Percentiles rank a stretch among this genome's conserved stretches.
Evolutionary conservation across 2,888 invertebrate genomes (phyloP).

Genomic region (Ferrisia virgata): DNA sequence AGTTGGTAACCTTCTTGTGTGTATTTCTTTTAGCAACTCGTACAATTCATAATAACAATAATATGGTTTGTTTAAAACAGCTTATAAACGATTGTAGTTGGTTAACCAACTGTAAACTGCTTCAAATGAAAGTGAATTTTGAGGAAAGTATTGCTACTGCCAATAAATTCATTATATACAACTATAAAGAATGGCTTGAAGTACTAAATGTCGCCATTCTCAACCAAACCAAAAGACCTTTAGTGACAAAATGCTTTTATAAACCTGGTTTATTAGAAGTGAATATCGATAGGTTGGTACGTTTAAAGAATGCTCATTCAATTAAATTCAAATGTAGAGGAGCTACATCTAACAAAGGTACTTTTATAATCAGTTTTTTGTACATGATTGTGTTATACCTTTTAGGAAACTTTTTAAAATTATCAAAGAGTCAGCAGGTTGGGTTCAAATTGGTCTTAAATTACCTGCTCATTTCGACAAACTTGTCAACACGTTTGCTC

Average conservation of each 20-base stretch:
- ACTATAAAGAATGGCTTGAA: conserved; percentile 33
- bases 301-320: no score
- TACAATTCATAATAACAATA: no score
- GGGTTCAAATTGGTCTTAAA: conserved; percentile 13
- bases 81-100: not conserved
- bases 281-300: conserved; percentile 26
- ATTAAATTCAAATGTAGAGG: no score
- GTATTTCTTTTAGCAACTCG: not conserved
- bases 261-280: conserved; percentile 26
- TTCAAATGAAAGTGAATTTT: not conserved
- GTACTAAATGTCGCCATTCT: not conserved
- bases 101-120: not conserved
- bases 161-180: not conserved
- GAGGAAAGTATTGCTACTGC: not conserved
- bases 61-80: no score
- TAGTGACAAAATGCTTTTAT: conserved; percentile 18
- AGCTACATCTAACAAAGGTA: no score
- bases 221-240: not conserved
- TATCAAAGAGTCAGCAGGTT: not conserved
- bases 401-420: conserved; percentile 22
- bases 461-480: not conserved
- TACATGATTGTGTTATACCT: not conserved
- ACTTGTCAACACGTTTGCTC: not conserved
- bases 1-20: not conserved
- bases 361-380: no score